phyloP scores from a whole-genome alignment of 1,140 invertebrate species.

The Helicoverpa zea region DNA sequence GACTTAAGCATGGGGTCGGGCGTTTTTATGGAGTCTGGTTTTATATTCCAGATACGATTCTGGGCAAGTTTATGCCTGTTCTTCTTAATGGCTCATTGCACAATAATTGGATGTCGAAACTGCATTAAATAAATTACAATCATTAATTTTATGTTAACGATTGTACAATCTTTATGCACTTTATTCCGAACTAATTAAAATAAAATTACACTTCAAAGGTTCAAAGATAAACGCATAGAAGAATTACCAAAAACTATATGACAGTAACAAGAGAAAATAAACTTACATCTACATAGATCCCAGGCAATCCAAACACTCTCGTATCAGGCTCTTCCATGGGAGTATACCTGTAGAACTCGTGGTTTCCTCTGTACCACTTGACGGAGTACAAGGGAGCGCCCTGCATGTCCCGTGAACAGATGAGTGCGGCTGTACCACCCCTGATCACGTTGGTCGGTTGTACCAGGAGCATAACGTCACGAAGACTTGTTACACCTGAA shows the following conservation, averaged over 20 bases:
- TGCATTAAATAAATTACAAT: too few relatives aligned
- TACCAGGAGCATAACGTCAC: slow-evolving; percentile 85
- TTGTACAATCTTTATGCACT: too few relatives aligned
- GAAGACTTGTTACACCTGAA: slow-evolving; percentile 79
- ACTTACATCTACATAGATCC: slow-evolving; percentile 93
- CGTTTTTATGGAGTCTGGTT: too few relatives aligned
- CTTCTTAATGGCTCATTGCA: too few relatives aligned
- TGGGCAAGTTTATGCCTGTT: too few relatives aligned
- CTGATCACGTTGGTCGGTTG: slow-evolving; percentile 88
- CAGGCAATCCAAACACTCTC: slow-evolving; percentile 90
- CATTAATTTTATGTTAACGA: too few relatives aligned
- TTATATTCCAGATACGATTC: too few relatives aligned
- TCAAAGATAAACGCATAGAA: too few relatives aligned
- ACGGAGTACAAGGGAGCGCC: slow-evolving; percentile 91
- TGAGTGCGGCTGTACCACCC: slow-evolving; percentile 89
- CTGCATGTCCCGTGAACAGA: slow-evolving; percentile 92
- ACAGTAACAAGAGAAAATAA: not conserved
- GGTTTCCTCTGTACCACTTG: slow-evolving; percentile 86
- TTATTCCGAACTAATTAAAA: too few relatives aligned
- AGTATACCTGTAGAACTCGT: slow-evolving; percentile 93
- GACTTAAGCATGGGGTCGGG: not conserved
- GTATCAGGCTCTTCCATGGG: slow-evolving; percentile 90
- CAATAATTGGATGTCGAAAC: too few relatives aligned
- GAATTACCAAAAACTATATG: not conserved
- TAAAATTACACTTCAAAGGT: too few relatives aligned